phyloP scores from a whole-genome alignment of 2,113 vertebrate genomes.

The Boleophthalmus pectinirostris region DNA sequence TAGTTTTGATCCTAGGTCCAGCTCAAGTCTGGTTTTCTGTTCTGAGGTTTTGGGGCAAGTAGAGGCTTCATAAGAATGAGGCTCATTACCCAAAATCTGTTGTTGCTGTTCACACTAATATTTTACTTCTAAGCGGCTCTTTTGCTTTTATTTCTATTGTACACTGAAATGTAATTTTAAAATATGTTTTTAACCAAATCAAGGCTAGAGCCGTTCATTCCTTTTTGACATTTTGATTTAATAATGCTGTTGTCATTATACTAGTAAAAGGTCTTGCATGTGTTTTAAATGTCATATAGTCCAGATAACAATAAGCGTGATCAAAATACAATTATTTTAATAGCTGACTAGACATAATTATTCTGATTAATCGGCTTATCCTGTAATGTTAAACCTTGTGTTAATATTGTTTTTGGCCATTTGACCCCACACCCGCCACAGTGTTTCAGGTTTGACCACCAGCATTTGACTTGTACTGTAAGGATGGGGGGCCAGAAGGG shows the following conservation, averaged over 20 bases:
- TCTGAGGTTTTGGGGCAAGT: conserved; percentile 57
- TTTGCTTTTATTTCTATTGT: conserved; percentile 3
- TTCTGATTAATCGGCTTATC: background rate
- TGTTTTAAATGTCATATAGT: no score
- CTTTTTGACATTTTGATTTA: no score
- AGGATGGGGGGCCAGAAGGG: conserved; percentile 56
- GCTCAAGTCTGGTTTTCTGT: conserved; percentile 50
- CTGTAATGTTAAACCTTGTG: conserved; percentile 19
- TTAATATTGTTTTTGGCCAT: conserved; percentile 47
- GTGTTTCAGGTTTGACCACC: conserved; percentile 37
- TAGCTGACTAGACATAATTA: no score
- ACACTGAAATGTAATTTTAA: no score
- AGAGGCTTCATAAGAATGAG: conserved; percentile 53
- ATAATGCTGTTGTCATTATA: no score
- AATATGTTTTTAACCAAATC: no score
- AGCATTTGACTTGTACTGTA: conserved; percentile 61
- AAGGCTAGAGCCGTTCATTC: no score
- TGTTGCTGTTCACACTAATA: conserved; percentile 65
- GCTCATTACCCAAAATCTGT: conserved; percentile 32
- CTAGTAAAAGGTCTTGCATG: no score
- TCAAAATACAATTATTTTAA: no score
- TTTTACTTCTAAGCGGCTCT: conserved; percentile 40
- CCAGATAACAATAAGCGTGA: no score
- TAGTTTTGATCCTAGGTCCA: conserved; percentile 43
- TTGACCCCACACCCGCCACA: conserved; percentile 50